A percentile compares a stretch with the other conserved stretches of the same genome.
phyloP scores from a whole-genome alignment of 2,113 vertebrate genomes.

The Spea bombifrons region DNA sequence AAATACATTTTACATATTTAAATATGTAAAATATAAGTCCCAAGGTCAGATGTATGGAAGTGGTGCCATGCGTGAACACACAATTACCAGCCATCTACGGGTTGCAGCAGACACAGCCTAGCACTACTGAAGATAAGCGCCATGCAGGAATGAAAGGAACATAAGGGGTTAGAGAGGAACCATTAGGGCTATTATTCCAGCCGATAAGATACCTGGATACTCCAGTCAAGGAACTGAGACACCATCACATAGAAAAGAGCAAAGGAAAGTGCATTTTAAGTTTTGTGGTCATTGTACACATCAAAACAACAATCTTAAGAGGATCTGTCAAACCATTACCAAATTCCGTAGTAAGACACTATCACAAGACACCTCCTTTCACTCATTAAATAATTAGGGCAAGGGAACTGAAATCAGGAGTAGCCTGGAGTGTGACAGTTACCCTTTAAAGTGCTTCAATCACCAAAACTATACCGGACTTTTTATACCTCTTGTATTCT shows the following conservation, averaged over 20 bases:
- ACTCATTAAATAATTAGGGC: too few species aligned
- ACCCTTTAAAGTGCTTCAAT: too few species aligned
- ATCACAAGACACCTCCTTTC: too few species aligned
- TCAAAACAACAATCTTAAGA: not conserved
- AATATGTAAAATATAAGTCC: too few species aligned
- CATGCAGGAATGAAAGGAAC: conserved; percentile 16
- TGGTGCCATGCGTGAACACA: conserved; percentile 1
- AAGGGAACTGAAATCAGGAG: too few species aligned
- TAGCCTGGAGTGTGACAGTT: too few species aligned
- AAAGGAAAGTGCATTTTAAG: not conserved
- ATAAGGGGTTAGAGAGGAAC: conserved; percentile 30
- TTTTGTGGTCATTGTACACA: not conserved
- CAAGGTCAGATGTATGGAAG: not conserved
- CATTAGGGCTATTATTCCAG: conserved; percentile 3
- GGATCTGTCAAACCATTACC: too few species aligned
- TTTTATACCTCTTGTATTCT: too few species aligned
- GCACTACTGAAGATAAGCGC: not conserved
- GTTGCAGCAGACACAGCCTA: too few species aligned
- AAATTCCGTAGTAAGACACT: too few species aligned
- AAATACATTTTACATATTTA: too few species aligned
- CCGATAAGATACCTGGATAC: conserved; percentile 75
- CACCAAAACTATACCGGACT: too few species aligned
- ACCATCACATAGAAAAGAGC: conserved; percentile 57
- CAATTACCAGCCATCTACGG: not conserved
- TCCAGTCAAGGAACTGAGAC: conserved; percentile 77